phyloP scores from a whole-genome alignment of 1,140 invertebrate species.

The Pogonognathellus flavescens region DNA sequence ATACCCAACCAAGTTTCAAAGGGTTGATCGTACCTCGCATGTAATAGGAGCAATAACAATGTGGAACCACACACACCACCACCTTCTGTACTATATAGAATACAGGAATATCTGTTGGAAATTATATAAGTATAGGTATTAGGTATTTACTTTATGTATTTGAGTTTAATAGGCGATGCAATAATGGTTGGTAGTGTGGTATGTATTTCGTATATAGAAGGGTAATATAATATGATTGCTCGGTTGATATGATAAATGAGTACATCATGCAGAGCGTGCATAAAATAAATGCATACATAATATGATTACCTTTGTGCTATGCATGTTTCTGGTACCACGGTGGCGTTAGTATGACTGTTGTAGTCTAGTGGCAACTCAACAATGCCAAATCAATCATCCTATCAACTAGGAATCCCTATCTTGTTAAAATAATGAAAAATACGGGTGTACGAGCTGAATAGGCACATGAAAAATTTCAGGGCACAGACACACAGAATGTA shows the following conservation, averaged over 20 bases:
- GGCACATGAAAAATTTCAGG: background rate
- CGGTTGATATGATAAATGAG: slow-evolving; percentile 24
- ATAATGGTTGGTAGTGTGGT: too few relatives aligned
- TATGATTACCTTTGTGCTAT: slow-evolving; percentile 13
- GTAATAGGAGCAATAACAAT: too few relatives aligned
- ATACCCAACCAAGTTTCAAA: background rate
- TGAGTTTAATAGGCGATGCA: too few relatives aligned
- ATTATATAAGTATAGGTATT: too few relatives aligned
- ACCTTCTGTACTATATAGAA: too few relatives aligned
- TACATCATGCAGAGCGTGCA: slow-evolving; percentile 42
- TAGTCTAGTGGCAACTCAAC: background rate
- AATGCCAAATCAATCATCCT: slow-evolving; percentile 33
- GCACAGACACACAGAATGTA: too few relatives aligned
- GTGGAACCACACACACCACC: too few relatives aligned
- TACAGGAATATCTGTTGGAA: too few relatives aligned
- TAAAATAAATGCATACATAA: slow-evolving; percentile 50
- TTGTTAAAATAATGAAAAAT: slow-evolving; percentile 51
- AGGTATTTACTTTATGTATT: too few relatives aligned
- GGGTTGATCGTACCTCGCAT: too few relatives aligned
- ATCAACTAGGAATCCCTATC: slow-evolving; percentile 37
- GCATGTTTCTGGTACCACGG: background rate
- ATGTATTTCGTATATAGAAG: too few relatives aligned
- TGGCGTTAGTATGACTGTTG: background rate
- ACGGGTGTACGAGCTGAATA: background rate
- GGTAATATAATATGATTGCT: slow-evolving; percentile 19